These are phyloP conservation scores for Oxyruncus cristatus DNA, from an alignment of 2,113 vertebrate genomes.

Conservation along the genomic window DNA sequence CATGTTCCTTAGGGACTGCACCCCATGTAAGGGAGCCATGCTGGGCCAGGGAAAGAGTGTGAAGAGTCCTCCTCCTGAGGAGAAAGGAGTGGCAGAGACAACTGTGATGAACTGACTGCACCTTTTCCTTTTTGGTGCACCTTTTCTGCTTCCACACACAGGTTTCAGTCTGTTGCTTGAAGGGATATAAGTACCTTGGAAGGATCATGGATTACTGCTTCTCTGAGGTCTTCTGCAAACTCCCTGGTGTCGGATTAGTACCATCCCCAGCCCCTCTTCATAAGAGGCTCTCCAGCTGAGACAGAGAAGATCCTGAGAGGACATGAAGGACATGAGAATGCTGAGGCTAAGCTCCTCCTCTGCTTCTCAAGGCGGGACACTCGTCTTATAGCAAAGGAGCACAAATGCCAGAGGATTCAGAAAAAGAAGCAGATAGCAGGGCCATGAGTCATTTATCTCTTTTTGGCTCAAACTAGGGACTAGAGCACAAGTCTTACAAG, in stretches of 20 bases:
- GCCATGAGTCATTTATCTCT: not conserved
- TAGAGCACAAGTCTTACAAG: not conserved
- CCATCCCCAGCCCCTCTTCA: not conserved
- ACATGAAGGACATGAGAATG: rapidly evolving
- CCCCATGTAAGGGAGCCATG: not conserved
- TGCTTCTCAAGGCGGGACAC: not conserved
- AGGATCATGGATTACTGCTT: not conserved
- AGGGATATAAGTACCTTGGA: not conserved
- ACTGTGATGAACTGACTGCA: not conserved
- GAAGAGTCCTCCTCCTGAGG: not conserved
- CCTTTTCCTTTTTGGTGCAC: not conserved
- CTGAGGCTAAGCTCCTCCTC: not conserved
- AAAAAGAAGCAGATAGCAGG: not conserved
- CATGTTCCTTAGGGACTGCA: not conserved
- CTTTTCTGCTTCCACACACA: not conserved
- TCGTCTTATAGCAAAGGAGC: not conserved
- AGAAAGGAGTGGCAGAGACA: not conserved
- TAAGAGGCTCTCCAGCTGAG: not conserved
- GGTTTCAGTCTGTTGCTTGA: not conserved
- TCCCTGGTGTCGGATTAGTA: not conserved
- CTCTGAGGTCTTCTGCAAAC: not conserved
- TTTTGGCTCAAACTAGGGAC: not conserved
- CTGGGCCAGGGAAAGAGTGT: not conserved
- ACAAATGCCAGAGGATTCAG: not conserved
- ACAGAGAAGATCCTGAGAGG: not conserved